Percentiles rank a stretch among this genome's conserved stretches.
Evolutionary conservation across 2,113 vertebrate genomes (phyloP).

Genomic region (Polypterus bichir): DNA sequence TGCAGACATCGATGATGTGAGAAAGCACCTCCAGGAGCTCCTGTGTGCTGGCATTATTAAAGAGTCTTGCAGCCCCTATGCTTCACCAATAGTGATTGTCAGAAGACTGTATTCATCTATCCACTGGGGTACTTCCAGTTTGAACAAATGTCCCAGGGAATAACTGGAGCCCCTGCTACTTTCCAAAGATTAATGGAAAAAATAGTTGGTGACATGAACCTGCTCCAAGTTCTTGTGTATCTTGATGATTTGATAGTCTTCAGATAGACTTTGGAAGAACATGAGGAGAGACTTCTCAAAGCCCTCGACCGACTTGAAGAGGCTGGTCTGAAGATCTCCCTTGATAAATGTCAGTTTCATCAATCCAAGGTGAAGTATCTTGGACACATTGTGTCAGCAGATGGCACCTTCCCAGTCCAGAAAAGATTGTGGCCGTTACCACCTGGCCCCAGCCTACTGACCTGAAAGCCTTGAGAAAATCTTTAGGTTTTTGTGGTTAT

Average conservation of each 20-base stretch:
- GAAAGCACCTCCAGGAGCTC: neutral
- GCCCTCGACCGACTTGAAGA: slow-evolving; percentile 2
- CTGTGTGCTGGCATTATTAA: neutral
- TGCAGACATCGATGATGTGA: neutral
- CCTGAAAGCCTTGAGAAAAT: neutral
- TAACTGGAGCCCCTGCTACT: too few species aligned
- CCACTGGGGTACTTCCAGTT: too few species aligned
- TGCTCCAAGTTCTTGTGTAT: slow-evolving; percentile 9
- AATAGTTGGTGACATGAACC: too few species aligned
- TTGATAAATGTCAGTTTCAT: neutral
- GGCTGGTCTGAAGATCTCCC: neutral
- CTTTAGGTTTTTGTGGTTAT: neutral
- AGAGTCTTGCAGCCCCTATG: too few species aligned
- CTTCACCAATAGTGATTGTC: too few species aligned
- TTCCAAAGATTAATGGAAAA: too few species aligned
- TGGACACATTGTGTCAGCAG: neutral
- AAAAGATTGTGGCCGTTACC: too few species aligned
- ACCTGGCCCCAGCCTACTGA: too few species aligned
- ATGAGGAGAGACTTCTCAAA: slow-evolving; percentile 6
- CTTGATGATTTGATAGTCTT: slow-evolving; percentile 12
- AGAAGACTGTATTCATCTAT: too few species aligned
- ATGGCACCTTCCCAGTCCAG: too few species aligned
- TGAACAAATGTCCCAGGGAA: too few species aligned
- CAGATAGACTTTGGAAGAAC: slow-evolving; percentile 7
- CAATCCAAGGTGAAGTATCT: neutral